phyloP scores from a whole-genome alignment of 2,888 invertebrate genomes.

The Tenthredo mesomela region DNA sequence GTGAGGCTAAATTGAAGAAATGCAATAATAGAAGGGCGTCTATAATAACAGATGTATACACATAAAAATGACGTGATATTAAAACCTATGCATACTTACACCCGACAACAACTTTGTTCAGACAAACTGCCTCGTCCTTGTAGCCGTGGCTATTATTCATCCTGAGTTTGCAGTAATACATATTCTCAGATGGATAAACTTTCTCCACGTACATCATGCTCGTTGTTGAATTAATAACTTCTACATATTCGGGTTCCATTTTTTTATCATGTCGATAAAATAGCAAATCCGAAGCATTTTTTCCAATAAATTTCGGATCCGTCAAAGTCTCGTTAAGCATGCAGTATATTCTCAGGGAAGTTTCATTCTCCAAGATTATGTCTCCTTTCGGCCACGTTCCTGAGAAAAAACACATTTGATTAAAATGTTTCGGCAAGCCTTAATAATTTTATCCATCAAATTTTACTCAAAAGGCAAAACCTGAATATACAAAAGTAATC shows the following conservation, averaged over 20 bases:
- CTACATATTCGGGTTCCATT: constrained; percentile 78
- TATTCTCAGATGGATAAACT: constrained; percentile 79
- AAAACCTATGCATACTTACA: constrained; percentile 77
- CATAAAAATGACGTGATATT: neutral
- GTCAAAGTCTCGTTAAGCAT: constrained; percentile 78
- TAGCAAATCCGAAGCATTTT: constrained; percentile 79
- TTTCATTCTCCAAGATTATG: constrained; percentile 81
- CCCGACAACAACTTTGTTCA: constrained; percentile 81
- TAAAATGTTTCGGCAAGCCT: neutral
- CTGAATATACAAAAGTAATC: neutral
- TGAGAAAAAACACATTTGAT: constrained; percentile 54
- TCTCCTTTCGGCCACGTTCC: constrained; percentile 80
- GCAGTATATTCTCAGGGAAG: constrained; percentile 84
- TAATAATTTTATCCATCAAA: neutral
- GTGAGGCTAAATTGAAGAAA: neutral
- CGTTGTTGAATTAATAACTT: constrained; percentile 83
- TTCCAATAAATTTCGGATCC: constrained; percentile 77
- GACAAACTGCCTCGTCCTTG: constrained; percentile 77
- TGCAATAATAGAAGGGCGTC: neutral
- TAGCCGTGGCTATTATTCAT: constrained; percentile 70
- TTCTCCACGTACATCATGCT: constrained; percentile 81
- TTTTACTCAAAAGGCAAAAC: neutral
- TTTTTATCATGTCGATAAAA: constrained; percentile 77
- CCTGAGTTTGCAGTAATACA: constrained; percentile 81
- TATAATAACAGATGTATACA: neutral